Percentiles rank a stretch among this genome's conserved stretches.
Conservation (phyloP, 2,797 vertebrate species). For the Carcharodon carcharias region DNA sequence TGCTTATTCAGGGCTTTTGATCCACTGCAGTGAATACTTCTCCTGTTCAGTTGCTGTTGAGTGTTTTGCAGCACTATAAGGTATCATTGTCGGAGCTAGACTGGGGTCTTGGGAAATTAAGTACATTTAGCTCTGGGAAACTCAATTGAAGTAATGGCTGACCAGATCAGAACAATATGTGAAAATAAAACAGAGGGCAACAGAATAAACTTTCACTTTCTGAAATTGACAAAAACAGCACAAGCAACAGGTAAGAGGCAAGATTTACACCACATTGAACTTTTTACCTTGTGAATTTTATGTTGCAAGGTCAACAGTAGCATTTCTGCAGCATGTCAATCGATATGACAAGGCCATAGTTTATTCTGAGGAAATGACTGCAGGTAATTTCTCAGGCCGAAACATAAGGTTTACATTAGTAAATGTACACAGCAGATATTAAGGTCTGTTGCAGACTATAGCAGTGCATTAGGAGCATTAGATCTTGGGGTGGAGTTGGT, state of each 20-base stretch:
- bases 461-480: background rate
- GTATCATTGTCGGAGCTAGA: background rate
- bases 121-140: fast-evolving
- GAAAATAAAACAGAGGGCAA: constrained; percentile 33
- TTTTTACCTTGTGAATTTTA: background rate
- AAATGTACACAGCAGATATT: background rate
- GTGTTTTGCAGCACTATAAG: constrained; percentile 34
- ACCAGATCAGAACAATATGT: constrained; percentile 22
- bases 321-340: constrained; percentile 27
- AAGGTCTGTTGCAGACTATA: background rate
- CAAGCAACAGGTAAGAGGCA: background rate
- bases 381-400: background rate
- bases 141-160: constrained; percentile 45
- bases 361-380: background rate
- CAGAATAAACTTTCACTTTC: constrained; percentile 39
- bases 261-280: constrained; percentile 51
- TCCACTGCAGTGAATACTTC: constrained; percentile 41
- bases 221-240: constrained; percentile 31
- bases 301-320: background rate
- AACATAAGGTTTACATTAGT: background rate
- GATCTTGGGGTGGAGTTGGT: background rate
- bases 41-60: constrained; percentile 27
- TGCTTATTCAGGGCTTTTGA: constrained; percentile 44
- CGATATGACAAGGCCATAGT: too few species aligned
- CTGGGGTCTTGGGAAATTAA: constrained; percentile 48